A percentile compares a stretch with the other conserved stretches of the same genome.
phyloP scores from a whole-genome alignment of 1,140 invertebrate genomes.

The Cepaea nemoralis region DNA sequence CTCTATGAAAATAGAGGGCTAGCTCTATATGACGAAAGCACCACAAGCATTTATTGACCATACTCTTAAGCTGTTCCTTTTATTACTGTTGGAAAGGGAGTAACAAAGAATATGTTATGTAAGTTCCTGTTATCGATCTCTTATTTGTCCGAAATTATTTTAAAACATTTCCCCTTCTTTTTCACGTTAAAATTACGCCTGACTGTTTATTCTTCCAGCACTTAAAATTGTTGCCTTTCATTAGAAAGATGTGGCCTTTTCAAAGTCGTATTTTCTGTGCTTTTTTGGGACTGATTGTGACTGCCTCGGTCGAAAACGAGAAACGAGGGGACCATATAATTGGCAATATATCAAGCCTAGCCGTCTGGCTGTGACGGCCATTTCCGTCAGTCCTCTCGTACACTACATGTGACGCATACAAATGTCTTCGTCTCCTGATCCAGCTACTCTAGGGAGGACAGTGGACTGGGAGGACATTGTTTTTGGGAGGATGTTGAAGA shows the following conservation, averaged over 20 bases:
- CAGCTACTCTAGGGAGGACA: background rate
- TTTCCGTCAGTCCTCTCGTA: background rate
- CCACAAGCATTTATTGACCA: no score
- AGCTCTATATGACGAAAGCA: no score
- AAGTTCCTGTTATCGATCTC: no score
- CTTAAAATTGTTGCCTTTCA: background rate
- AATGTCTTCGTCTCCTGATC: background rate
- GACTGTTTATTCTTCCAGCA: no score
- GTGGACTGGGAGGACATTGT: background rate
- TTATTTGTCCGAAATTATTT: no score
- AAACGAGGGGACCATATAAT: background rate
- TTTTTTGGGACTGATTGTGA: background rate
- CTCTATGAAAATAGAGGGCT: no score
- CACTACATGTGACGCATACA: background rate
- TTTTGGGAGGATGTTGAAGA: background rate
- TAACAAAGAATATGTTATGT: no score
- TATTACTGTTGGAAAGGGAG: no score
- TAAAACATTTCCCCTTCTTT: background rate
- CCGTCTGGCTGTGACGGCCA: background rate
- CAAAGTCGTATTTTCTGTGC: background rate
- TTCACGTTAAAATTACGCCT: background rate
- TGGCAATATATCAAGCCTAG: conserved; percentile 2
- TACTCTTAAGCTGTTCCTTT: no score
- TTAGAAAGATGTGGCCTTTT: background rate
- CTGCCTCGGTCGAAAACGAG: background rate